Percentiles rank a stretch among this genome's conserved stretches.
Evolutionary conservation across 2,888 invertebrate species (phyloP).

Genomic region (Amphipyra tragopoginis): DNA sequence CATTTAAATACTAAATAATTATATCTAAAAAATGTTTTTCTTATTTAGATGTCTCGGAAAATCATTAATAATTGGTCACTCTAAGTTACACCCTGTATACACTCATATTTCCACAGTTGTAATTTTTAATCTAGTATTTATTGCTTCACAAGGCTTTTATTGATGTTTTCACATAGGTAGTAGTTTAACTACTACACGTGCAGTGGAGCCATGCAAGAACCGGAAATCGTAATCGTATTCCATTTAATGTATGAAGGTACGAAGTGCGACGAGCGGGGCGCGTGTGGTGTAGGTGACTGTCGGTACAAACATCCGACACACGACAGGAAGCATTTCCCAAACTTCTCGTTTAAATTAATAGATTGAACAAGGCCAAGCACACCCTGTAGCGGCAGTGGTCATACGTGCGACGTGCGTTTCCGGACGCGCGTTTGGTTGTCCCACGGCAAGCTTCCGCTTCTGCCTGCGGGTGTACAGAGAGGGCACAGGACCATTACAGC

Average conservation of each 20-base stretch:
- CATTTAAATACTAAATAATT: too few species aligned
- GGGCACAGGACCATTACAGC: too few species aligned
- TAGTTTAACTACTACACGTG: neutral
- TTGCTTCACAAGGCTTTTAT: neutral
- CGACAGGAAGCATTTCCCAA: neutral
- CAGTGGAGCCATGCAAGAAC: neutral
- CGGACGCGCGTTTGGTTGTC: neutral
- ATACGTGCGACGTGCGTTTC: neutral
- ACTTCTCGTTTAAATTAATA: neutral
- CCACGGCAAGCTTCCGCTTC: neutral
- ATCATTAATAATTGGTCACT: neutral
- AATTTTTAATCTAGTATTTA: slow-evolving; percentile 5
- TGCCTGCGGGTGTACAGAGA: neutral
- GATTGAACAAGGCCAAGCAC: neutral
- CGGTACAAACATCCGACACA: neutral
- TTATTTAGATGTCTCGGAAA: neutral
- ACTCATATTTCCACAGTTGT: neutral
- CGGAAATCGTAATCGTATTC: neutral
- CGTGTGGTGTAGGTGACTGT: neutral
- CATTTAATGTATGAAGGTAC: neutral
- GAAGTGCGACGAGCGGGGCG: neutral
- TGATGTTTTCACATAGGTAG: neutral
- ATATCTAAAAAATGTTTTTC: too few species aligned
- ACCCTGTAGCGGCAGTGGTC: neutral
- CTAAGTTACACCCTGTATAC: neutral